Base-by-base conservation (phyloP, 2,113 vertebrate species). In the Dipodomys spectabilis region DNA sequence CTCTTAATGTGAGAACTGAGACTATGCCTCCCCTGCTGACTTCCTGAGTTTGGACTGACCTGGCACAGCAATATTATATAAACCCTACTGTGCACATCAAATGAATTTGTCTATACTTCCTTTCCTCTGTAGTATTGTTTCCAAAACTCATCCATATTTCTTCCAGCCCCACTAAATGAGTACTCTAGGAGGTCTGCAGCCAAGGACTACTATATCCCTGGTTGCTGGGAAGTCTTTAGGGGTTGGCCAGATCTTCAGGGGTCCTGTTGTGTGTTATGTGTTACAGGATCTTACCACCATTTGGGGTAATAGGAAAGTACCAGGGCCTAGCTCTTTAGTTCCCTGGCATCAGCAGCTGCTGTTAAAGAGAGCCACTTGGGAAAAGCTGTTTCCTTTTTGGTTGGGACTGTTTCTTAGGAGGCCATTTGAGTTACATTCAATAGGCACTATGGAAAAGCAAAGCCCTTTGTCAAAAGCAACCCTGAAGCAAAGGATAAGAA, bases 401-500 rank as follows among this genome's bases (percentile, higher is more conserved):
- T 49, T 9, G 5, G 22, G 4, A 45, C 49, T 84, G 86, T n/a
- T 83, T 11, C 15, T 57, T 86, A 86, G n/a, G n/a, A 28, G 19
- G 1, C 11, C 45, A 86, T 67, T 44, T 79, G 45, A 86, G 60
- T 94, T 94, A 93, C 7, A 82, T 13, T 64, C 45, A 23, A 49
- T 60, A 81, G 71, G 19, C 39, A 65, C 28, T 73, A 39, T 28
- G 82, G 44, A 75, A 78, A 32, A 90, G 22, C 57, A 84, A 91
- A 92, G 32, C 25, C 27, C 8, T 35, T 81, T 84, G 64, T 57
- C 25, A 79, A 84, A 16, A 77, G 65, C 32, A 74, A 78, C 49
- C 45, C 60, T 32, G 49, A 91, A 87, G 62, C 81, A 69, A 90
- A 95, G 32, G 39, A 35, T 28, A 23, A 82, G 64, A 84, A 69